Conservation (phyloP, 2,113 vertebrate species). For the Oryzias javanicus region DNA sequence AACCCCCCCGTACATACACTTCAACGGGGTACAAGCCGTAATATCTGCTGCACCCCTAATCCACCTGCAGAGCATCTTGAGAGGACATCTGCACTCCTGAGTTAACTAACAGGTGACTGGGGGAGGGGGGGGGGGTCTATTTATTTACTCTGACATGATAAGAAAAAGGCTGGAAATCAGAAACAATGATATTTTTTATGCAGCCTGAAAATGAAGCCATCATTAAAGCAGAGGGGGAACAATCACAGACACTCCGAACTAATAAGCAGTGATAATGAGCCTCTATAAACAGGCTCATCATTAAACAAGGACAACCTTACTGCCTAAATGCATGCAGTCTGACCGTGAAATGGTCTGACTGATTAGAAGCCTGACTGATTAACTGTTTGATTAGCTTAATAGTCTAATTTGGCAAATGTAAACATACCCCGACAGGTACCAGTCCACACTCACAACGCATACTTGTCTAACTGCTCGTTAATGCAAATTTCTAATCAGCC, state of each 20-base stretch:
- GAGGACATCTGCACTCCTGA: too few relatives aligned
- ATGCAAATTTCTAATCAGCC: too few relatives aligned
- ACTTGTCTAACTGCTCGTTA: too few relatives aligned
- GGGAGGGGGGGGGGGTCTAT: too few relatives aligned
- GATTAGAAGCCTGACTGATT: too few relatives aligned
- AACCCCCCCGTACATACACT: too few relatives aligned
- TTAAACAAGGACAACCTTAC: conserved; percentile 50
- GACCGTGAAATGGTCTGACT: conserved; percentile 70
- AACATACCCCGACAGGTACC: too few relatives aligned
- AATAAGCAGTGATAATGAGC: conserved; percentile 60
- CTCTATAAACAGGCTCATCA: conserved; percentile 59
- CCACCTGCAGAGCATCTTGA: conserved; percentile 41
- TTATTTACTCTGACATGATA: too few relatives aligned
- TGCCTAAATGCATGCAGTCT: conserved; percentile 73
- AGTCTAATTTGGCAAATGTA: too few relatives aligned
- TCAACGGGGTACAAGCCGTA: conserved; percentile 57
- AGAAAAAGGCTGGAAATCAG: conserved; percentile 32
- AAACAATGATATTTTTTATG: conserved; percentile 59
- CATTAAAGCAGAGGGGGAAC: conserved; percentile 75
- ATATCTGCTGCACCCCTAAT: conserved; percentile 42
- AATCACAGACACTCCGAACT: conserved; percentile 77
- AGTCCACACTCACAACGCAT: too few relatives aligned
- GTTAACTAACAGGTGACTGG: too few relatives aligned
- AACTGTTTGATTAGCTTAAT: too few relatives aligned
- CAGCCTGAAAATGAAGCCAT: conserved; percentile 64